Conservation (phyloP, 2,888 invertebrate species). For the Bellardia pandia region DNA sequence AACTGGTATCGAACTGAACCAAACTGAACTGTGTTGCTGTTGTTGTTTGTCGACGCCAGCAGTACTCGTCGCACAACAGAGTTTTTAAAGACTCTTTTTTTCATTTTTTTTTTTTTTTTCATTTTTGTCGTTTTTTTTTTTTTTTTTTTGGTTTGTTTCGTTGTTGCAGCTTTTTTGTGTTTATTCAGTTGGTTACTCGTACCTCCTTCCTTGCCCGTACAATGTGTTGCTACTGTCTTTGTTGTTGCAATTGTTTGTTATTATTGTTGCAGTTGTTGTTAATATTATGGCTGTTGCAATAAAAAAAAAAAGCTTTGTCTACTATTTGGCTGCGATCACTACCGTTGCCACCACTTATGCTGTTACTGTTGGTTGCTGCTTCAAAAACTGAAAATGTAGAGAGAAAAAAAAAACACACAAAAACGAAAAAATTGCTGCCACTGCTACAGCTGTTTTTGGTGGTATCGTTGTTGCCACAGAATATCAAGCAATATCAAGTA, state of each 20-base stretch:
- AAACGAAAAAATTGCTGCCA: constrained; percentile 58
- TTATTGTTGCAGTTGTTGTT: constrained; percentile 72
- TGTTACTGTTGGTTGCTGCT: constrained; percentile 45
- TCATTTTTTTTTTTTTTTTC: constrained; percentile 5
- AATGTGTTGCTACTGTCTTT: constrained; percentile 77
- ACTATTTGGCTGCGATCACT: constrained; percentile 72
- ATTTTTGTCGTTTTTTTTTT: constrained; percentile 32
- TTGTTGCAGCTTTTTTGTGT: constrained; percentile 27
- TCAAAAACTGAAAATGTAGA: constrained; percentile 3
- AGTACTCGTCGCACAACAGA: constrained; percentile 67
- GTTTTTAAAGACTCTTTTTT: constrained; percentile 59
- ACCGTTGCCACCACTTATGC: constrained; percentile 58
- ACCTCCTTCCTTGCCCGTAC: constrained; percentile 67
- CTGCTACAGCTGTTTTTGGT: constrained; percentile 62
- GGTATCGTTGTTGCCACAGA: constrained; percentile 29
- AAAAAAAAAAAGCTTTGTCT: constrained; percentile 72
- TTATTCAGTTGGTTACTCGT: constrained; percentile 46
- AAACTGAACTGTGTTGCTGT: constrained; percentile 46
- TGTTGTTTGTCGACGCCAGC: constrained; percentile 76
- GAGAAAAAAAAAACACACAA: neutral
- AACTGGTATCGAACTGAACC: constrained; percentile 80
- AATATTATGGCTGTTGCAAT: constrained; percentile 72
- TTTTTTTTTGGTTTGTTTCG: neutral
- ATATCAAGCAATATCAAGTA: constrained; percentile 15
- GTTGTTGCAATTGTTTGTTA: constrained; percentile 70